A percentile compares a stretch with the other conserved stretches of the same genome.
These are phyloP conservation scores for Saccostrea echinata DNA, from an alignment of 1,140 invertebrate species.

Conservation along the genomic window DNA sequence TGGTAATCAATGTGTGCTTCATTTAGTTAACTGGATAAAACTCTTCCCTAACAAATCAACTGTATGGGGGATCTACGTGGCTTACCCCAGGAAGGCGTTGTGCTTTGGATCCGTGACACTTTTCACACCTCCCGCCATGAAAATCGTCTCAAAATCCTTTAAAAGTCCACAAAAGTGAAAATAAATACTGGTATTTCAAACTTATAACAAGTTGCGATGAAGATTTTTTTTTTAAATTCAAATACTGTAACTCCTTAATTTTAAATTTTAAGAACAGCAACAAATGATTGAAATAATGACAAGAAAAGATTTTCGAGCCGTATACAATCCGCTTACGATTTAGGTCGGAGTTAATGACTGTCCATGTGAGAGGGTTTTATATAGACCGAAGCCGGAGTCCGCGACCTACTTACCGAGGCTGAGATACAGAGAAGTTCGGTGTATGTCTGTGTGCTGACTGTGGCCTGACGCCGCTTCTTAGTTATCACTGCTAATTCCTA, in stretches of 20 bases:
- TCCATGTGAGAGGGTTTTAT: neutral
- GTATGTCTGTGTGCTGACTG: slow-evolving; percentile 69
- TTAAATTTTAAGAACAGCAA: neutral
- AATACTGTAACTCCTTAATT: neutral
- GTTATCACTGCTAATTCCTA: slow-evolving; percentile 75
- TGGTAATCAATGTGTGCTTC: neutral
- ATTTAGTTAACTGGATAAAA: neutral
- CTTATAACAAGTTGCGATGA: neutral
- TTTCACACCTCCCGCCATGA: slow-evolving; percentile 73
- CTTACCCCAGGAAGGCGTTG: slow-evolving; percentile 69
- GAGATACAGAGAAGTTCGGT: slow-evolving; percentile 76
- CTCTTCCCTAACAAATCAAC: neutral
- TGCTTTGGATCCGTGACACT: slow-evolving; percentile 71
- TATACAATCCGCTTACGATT: neutral
- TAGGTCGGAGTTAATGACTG: neutral
- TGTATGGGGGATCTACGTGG: neutral
- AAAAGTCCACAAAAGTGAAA: slow-evolving; percentile 35
- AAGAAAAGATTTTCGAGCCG: neutral
- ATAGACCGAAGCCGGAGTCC: neutral
- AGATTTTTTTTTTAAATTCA: neutral
- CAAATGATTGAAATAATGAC: neutral
- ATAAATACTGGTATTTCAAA: neutral
- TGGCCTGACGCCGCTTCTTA: slow-evolving; percentile 70
- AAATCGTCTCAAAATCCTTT: slow-evolving; percentile 74
- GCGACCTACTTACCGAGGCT: slow-evolving; percentile 61